These are phyloP conservation scores for Syngnathus scovelli DNA, from an alignment of 2,113 vertebrate genomes.

Conservation along the genomic window DNA sequence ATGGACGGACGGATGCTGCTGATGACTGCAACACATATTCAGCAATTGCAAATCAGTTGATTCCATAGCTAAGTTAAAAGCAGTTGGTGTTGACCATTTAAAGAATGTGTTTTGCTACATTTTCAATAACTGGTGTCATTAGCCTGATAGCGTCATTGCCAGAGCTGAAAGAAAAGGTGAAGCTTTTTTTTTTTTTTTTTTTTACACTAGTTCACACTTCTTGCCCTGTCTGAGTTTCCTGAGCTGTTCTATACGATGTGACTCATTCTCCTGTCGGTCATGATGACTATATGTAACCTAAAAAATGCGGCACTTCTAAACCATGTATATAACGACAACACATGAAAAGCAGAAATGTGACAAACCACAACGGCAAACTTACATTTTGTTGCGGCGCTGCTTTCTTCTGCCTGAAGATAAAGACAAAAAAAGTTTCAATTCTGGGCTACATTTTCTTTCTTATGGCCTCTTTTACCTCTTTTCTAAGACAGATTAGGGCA, in stretches of 20 bases:
- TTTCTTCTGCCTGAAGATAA: conserved; percentile 16
- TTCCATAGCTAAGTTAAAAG: no score
- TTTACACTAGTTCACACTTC: neutral
- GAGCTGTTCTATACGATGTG: neutral
- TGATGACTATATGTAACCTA: neutral
- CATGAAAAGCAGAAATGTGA: neutral
- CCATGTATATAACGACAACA: no score
- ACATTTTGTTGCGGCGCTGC: conserved; percentile 17
- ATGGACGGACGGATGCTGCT: neutral
- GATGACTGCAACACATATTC: conserved; percentile 21
- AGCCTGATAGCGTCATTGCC: neutral
- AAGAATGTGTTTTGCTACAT: no score
- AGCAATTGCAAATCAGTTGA: neutral
- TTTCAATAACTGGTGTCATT: no score
- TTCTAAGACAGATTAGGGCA: no score
- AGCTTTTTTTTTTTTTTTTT: neutral
- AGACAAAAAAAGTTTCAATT: neutral
- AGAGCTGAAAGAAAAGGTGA: neutral
- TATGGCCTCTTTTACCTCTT: neutral
- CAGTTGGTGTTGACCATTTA: neutral
- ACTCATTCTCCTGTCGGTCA: neutral
- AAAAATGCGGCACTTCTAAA: neutral
- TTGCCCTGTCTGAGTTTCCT: neutral
- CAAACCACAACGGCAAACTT: conserved; percentile 1
- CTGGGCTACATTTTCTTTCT: neutral